These are phyloP conservation scores for Chunga burmeisteri DNA, from an alignment of 2,113 vertebrate species.

Conservation along the genomic window DNA sequence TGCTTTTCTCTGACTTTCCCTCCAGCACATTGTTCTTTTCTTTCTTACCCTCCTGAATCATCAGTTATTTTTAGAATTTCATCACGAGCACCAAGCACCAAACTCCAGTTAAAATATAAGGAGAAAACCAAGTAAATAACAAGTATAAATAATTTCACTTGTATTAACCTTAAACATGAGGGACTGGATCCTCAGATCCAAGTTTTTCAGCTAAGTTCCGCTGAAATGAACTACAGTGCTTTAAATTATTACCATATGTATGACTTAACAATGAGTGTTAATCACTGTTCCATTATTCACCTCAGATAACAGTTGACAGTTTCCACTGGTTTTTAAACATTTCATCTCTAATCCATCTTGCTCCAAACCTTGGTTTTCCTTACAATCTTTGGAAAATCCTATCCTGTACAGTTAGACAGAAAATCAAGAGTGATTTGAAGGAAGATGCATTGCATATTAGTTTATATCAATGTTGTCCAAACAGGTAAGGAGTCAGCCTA, in stretches of 20 bases:
- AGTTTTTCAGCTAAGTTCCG: background rate
- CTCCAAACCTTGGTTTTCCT: background rate
- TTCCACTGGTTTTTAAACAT: background rate
- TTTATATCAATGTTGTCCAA: background rate
- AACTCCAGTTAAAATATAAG: background rate
- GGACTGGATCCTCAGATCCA: background rate
- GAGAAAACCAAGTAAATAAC: background rate
- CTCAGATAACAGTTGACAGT: background rate
- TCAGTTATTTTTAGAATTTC: background rate
- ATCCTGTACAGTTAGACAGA: background rate
- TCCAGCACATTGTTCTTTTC: background rate
- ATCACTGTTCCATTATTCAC: background rate
- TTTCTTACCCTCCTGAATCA: background rate
- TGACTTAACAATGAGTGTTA: background rate
- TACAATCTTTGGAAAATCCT: background rate
- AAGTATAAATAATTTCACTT: background rate
- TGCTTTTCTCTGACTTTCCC: background rate
- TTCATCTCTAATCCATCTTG: background rate
- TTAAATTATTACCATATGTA: background rate
- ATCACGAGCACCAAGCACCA: background rate
- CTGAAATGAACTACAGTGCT: background rate
- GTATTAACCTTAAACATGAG: background rate
- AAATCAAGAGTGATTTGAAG: background rate
- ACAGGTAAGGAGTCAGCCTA: background rate
- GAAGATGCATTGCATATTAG: background rate